Conservation (phyloP, 1,140 invertebrate species). For the Heliothis virescens region DNA sequence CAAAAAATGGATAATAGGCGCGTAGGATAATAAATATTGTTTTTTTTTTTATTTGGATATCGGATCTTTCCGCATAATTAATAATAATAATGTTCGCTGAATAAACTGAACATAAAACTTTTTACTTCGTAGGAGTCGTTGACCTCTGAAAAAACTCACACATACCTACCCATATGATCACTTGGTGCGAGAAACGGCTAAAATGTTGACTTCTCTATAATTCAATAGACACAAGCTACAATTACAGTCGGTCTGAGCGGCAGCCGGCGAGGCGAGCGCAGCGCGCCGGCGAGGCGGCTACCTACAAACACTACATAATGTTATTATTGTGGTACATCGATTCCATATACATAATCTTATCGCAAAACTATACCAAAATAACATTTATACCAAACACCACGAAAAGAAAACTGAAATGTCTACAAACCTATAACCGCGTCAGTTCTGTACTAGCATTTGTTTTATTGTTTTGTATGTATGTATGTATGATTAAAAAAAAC, state of each 20-base stretch:
- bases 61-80: too few relatives aligned
- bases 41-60: too few relatives aligned
- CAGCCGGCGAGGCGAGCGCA: not conserved
- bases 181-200: constrained; percentile 6
- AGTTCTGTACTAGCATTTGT: too few relatives aligned
- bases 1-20: not conserved
- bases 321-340: constrained; percentile 2
- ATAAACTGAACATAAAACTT: not conserved
- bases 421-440: not conserved
- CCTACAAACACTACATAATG: constrained; percentile 5
- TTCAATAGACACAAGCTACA: constrained; percentile 40
- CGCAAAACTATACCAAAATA: not conserved
- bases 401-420: not conserved
- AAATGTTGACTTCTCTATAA: constrained; percentile 42
- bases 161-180: not conserved
- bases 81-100: too few relatives aligned
- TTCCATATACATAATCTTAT: constrained; percentile 14
- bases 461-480: too few relatives aligned
- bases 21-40: too few relatives aligned
- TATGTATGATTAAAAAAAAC: too few relatives aligned
- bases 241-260: constrained; percentile 31
- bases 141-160: not conserved
- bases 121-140: too few relatives aligned
- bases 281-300: constrained; percentile 25
- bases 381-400: not conserved